Evolutionary conservation across 1,140 invertebrate genomes (phyloP).

Genomic region (Trachymyrmex septentrionalis): DNA sequence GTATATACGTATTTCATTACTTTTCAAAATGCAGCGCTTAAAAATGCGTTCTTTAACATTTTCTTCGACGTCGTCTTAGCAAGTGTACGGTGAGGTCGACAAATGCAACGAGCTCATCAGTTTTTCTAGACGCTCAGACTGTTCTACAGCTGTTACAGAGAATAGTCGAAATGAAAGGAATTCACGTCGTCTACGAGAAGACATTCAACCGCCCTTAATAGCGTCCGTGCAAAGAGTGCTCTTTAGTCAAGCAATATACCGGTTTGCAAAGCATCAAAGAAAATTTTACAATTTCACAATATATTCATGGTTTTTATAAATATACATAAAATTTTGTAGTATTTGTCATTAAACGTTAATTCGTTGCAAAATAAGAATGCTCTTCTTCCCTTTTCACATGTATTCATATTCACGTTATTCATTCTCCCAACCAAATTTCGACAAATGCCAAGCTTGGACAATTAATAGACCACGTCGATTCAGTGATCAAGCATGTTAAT

Average conservation of each 20-base stretch:
- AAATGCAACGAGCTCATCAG: constrained; percentile 32
- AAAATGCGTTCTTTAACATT: not conserved
- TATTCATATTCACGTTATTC: not conserved
- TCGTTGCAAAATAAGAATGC: not conserved
- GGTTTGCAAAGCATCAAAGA: constrained; percentile 48
- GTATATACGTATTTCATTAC: not conserved
- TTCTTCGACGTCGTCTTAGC: not conserved
- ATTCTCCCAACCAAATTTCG: not conserved
- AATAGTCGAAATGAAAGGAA: constrained; percentile 69
- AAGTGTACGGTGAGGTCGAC: constrained; percentile 1
- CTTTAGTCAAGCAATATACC: constrained; percentile 29
- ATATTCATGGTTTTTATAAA: constrained; percentile 16
- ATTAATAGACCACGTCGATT: not conserved
- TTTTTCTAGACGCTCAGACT: constrained; percentile 28
- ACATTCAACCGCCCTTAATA: constrained; percentile 67
- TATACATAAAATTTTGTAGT: constrained; percentile 16
- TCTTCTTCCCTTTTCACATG: constrained; percentile 13
- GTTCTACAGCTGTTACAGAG: constrained; percentile 49
- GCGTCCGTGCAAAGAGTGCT: constrained; percentile 53
- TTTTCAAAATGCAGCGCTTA: constrained; percentile 15
- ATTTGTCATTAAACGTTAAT: constrained; percentile 11
- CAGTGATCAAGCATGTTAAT: not conserved
- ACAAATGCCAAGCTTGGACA: not conserved
- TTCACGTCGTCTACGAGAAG: constrained; percentile 48
- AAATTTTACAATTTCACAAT: constrained; percentile 51